Conservation (phyloP, 2,888 invertebrate genomes). For the Synanthedon vespiformis region DNA sequence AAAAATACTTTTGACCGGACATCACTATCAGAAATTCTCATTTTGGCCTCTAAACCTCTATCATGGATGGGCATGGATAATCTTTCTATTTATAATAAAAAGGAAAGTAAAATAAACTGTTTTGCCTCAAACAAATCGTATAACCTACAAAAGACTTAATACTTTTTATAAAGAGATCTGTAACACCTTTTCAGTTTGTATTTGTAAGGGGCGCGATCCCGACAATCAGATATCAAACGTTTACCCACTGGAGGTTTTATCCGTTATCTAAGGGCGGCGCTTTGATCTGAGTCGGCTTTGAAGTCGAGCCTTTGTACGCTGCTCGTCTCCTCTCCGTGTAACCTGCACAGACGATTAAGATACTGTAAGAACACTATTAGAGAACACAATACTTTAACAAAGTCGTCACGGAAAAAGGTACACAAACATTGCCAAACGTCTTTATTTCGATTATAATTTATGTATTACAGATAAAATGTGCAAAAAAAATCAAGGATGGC, state of each 20-base stretch:
- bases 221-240: slow-evolving; percentile 57
- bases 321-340: slow-evolving; percentile 15
- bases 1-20: too few species aligned
- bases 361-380: slow-evolving; percentile 31
- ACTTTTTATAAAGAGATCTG: not conserved
- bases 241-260: slow-evolving; percentile 42
- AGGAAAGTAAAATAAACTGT: too few species aligned
- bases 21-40: too few species aligned
- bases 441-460: too few species aligned
- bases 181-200: slow-evolving; percentile 26
- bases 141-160: not conserved
- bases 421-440: too few species aligned
- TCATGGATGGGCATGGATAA: too few species aligned
- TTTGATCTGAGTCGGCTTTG: slow-evolving; percentile 35
- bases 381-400: too few species aligned
- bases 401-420: too few species aligned
- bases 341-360: slow-evolving; percentile 47
- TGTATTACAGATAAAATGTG: too few species aligned
- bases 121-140: not conserved
- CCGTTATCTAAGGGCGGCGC: slow-evolving; percentile 42
- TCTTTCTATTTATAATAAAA: too few species aligned
- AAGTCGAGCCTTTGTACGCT: slow-evolving; percentile 46
- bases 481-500: too few species aligned
- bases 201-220: slow-evolving; percentile 33
- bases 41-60: too few species aligned